These are phyloP conservation scores for Vollenhovia emeryi DNA, from an alignment of 1,140 invertebrate species.

Conservation along the genomic window DNA sequence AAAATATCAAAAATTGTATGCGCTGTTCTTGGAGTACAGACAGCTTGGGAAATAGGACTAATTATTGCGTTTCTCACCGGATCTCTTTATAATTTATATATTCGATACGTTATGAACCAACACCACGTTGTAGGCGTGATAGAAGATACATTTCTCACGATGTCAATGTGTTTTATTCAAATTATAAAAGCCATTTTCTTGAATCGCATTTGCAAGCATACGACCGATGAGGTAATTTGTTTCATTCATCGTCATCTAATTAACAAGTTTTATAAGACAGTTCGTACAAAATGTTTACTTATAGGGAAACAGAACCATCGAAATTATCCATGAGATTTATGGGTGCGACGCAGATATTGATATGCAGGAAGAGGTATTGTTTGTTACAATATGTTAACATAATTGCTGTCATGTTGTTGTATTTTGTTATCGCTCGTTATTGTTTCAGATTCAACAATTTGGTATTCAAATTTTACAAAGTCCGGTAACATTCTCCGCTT, in stretches of 20 bases:
- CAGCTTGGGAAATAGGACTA: background rate
- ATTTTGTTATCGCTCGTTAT: background rate
- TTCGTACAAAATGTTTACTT: background rate
- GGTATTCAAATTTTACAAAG: slow-evolving; percentile 50
- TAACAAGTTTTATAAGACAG: no score
- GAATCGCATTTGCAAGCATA: slow-evolving; percentile 3
- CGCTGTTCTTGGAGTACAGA: slow-evolving; percentile 11
- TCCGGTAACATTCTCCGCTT: background rate
- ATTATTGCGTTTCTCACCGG: background rate
- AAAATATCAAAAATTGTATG: slow-evolving; percentile 28
- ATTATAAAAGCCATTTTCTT: background rate
- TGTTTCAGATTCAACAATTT: slow-evolving; percentile 52
- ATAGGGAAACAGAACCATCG: slow-evolving; percentile 23
- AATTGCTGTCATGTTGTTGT: background rate
- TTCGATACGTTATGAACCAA: background rate
- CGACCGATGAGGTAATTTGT: slow-evolving; percentile 38
- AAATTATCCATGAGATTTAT: slow-evolving; percentile 45
- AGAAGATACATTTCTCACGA: fast-evolving
- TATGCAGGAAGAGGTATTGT: slow-evolving; percentile 49
- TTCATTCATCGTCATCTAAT: background rate
- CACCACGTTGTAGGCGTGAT: background rate
- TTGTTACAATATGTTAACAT: background rate
- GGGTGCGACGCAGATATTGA: background rate
- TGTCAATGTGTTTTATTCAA: fast-evolving
- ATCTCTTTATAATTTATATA: slow-evolving; percentile 20